phyloP scores from a whole-genome alignment of 2,888 invertebrate genomes.

The Eudasyphora cyanicolor region DNA sequence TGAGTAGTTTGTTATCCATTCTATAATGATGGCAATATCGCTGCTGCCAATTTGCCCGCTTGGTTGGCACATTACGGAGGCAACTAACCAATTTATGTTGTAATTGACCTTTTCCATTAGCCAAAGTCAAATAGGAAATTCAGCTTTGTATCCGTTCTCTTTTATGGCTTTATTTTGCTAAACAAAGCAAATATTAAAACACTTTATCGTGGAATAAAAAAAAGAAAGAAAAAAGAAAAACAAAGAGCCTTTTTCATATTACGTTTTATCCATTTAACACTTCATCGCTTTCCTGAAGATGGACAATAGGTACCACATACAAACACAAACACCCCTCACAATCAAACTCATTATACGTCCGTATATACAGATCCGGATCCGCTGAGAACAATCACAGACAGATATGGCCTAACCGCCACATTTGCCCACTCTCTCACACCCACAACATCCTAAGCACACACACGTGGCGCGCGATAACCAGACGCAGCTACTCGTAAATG shows the following conservation, averaged over 20 bases:
- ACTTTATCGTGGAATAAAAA: not conserved
- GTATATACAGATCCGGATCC: not conserved
- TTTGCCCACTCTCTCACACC: too few relatives aligned
- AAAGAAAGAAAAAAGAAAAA: not conserved
- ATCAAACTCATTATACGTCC: not conserved
- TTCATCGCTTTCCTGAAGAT: conserved; percentile 28
- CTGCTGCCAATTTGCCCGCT: not conserved
- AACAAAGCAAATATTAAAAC: conserved; percentile 27
- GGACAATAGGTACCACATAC: not conserved
- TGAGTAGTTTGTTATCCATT: not conserved
- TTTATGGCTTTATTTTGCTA: conserved; percentile 21
- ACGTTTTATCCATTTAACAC: conserved; percentile 35
- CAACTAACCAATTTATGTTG: conserved; percentile 37
- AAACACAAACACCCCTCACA: not conserved
- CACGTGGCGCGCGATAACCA: too few relatives aligned
- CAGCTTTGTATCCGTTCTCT: not conserved
- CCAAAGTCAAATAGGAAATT: conserved; percentile 45
- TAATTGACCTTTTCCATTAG: conserved; percentile 55
- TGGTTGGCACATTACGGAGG: not conserved
- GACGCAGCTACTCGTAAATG: too few relatives aligned
- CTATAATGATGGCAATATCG: too few relatives aligned
- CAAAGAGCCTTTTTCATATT: conserved; percentile 3
- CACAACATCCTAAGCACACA: not conserved
- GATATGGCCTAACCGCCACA: not conserved
- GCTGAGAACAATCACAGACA: not conserved